Percentiles rank a stretch among this genome's conserved stretches.
Evolutionary conservation across 2,797 vertebrate genomes (phyloP).

Genomic region (Hafferia zeledoni): DNA sequence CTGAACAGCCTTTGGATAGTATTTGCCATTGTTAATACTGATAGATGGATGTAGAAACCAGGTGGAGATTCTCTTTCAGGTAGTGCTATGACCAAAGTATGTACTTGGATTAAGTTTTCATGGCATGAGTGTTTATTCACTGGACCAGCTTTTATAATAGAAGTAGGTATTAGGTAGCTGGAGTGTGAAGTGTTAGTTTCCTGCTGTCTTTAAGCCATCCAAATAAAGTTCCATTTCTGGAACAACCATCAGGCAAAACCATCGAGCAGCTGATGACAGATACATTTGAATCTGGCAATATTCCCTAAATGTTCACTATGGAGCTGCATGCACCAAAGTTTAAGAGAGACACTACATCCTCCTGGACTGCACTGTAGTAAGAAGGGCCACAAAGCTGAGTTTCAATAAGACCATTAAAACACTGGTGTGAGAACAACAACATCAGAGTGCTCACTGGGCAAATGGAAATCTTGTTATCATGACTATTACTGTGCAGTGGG

Average conservation of each 20-base stretch:
- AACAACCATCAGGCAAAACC: not conserved
- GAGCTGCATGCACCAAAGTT: not conserved
- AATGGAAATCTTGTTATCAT: not conserved
- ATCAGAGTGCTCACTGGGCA: not conserved
- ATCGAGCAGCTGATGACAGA: not conserved
- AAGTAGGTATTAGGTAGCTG: not conserved
- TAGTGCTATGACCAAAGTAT: not conserved
- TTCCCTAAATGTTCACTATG: not conserved
- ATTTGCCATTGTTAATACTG: not conserved
- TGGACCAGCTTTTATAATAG: not conserved
- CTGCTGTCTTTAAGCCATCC: not conserved
- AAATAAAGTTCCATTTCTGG: not conserved
- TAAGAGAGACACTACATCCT: not conserved
- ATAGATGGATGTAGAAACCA: not conserved
- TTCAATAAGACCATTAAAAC: not conserved
- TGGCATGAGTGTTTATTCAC: not conserved
- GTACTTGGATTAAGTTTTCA: not conserved
- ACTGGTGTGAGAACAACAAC: not conserved
- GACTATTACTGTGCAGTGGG: not conserved
- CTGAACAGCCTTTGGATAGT: not conserved
- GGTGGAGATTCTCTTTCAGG: not conserved
- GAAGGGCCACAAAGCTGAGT: not conserved
- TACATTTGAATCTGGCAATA: not conserved
- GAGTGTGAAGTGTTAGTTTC: not conserved
- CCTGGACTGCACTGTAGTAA: not conserved